Percentiles rank a stretch among this genome's conserved stretches.
These are phyloP conservation scores for Diaperis boleti DNA, from an alignment of 2,888 invertebrate genomes.

Conservation along the genomic window DNA sequence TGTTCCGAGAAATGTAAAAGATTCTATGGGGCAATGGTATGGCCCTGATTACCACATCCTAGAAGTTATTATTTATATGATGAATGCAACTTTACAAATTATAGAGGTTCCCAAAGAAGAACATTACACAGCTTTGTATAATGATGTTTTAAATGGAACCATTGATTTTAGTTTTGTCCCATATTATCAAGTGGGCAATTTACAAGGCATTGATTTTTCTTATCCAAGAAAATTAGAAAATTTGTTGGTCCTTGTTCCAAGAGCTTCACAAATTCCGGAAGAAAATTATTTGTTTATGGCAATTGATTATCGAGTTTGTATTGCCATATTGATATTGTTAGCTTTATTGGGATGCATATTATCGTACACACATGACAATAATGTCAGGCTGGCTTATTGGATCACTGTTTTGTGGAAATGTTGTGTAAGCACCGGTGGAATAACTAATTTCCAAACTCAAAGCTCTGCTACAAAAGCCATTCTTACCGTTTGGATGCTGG, in stretches of 20 bases:
- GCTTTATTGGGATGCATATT: slow-evolving; percentile 1
- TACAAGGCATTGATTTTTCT: slow-evolving; percentile 1
- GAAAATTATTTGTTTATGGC: slow-evolving; percentile 9
- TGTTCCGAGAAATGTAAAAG: slow-evolving; percentile 5
- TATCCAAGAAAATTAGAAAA: slow-evolving; percentile 13
- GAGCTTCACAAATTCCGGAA: slow-evolving; percentile 3
- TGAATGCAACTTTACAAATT: slow-evolving; percentile 23
- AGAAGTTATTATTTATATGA: not conserved
- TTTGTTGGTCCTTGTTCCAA: slow-evolving; percentile 15
- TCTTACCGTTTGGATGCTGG: slow-evolving; percentile 14
- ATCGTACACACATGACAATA: too few relatives aligned
- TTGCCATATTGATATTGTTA: not conserved
- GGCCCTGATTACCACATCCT: slow-evolving; percentile 22
- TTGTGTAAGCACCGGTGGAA: slow-evolving; percentile 8
- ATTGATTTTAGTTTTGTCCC: slow-evolving; percentile 26
- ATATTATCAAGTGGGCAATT: not conserved
- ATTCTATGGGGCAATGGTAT: not conserved
- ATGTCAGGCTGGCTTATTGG: not conserved
- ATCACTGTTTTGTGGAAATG: slow-evolving; percentile 7
- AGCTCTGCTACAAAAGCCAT: not conserved
- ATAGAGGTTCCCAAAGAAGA: not conserved
- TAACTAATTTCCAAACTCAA: not conserved
- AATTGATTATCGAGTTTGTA: slow-evolving; percentile 1
- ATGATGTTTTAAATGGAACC: not conserved
- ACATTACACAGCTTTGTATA: not conserved